phyloP scores from a whole-genome alignment of 2,797 vertebrate genomes.

The Betta splendens region DNA sequence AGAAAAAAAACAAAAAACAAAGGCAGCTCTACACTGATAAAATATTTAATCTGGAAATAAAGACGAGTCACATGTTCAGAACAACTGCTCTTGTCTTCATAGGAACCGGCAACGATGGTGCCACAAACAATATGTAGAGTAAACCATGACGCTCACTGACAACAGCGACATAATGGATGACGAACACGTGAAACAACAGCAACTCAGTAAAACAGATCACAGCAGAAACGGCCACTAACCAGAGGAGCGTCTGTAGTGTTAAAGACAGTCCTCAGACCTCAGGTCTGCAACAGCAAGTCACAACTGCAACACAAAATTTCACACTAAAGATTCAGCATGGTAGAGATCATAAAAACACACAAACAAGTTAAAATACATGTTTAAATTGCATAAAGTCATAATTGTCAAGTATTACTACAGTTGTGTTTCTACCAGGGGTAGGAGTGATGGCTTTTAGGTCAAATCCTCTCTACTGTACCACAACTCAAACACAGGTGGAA shows the following conservation, averaged over 20 bases:
- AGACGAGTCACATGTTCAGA: constrained; percentile 30
- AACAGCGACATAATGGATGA: constrained; percentile 11
- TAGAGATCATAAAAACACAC: constrained; percentile 24
- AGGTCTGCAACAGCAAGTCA: constrained; percentile 2
- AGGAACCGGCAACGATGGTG: constrained; percentile 11
- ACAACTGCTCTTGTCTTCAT: constrained; percentile 16
- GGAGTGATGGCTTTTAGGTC: constrained; percentile 69
- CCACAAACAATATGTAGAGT: constrained; percentile 13
- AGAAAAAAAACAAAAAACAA: not conserved
- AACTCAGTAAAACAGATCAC: constrained; percentile 13
- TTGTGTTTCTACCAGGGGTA: constrained; percentile 57
- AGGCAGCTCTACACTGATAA: not conserved
- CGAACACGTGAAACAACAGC: constrained; percentile 12
- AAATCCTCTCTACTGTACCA: constrained; percentile 23
- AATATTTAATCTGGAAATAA: constrained; percentile 51
- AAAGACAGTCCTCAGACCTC: not conserved
- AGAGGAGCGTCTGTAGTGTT: not conserved
- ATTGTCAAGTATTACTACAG: constrained; percentile 68
- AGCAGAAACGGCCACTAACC: constrained; percentile 7
- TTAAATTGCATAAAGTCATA: constrained; percentile 78
- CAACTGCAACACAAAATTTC: constrained; percentile 29
- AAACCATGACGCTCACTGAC: constrained; percentile 8
- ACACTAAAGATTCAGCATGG: not conserved
- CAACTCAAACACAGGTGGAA: constrained; percentile 46
- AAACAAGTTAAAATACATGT: constrained; percentile 43